A percentile compares a stretch with the other conserved stretches of the same genome.
These are phyloP conservation scores for Catharus ustulatus DNA, from an alignment of 2,797 vertebrate genomes.

Conservation along the genomic window DNA sequence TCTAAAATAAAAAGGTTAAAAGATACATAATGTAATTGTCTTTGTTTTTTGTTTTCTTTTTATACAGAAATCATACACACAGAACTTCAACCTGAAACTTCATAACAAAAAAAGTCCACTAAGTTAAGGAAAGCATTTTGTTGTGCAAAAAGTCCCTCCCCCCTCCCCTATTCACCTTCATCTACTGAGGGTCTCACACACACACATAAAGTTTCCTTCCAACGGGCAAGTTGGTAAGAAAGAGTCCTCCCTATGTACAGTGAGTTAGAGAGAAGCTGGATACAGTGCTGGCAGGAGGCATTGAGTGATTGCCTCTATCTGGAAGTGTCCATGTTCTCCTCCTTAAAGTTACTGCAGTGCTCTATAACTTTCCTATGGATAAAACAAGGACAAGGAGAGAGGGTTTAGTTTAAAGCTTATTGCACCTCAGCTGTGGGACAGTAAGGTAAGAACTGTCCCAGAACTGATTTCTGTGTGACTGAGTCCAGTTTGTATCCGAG, in stretches of 20 bases:
- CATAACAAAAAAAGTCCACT: conserved; percentile 76
- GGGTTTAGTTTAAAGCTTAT: not conserved
- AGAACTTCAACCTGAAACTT: conserved; percentile 77
- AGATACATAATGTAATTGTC: conserved; percentile 62
- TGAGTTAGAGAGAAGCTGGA: conserved; percentile 67
- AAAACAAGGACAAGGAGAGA: conserved; percentile 46
- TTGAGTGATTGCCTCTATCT: conserved; percentile 80
- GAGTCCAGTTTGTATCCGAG: not conserved
- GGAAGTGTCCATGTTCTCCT: conserved; percentile 95
- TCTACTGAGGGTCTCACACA: conserved; percentile 69
- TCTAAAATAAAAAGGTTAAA: conserved; percentile 55
- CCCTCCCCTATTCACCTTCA: conserved; percentile 61
- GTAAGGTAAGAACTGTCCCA: not conserved
- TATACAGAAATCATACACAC: conserved; percentile 80
- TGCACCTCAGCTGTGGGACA: not conserved
- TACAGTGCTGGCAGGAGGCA: conserved; percentile 55
- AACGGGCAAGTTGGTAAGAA: conserved; percentile 60
- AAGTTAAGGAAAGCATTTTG: conserved; percentile 77
- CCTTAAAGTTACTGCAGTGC: conserved; percentile 94
- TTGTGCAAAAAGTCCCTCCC: conserved; percentile 80
- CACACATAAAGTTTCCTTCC: conserved; percentile 66
- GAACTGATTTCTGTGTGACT: not conserved
- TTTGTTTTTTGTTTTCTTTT: conserved; percentile 68
- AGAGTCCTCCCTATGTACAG: conserved; percentile 74
- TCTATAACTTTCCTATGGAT: conserved; percentile 92